These are phyloP conservation scores for Macrosteles quadrilineatus DNA, from an alignment of 1,140 invertebrate genomes.

Conservation along the genomic window DNA sequence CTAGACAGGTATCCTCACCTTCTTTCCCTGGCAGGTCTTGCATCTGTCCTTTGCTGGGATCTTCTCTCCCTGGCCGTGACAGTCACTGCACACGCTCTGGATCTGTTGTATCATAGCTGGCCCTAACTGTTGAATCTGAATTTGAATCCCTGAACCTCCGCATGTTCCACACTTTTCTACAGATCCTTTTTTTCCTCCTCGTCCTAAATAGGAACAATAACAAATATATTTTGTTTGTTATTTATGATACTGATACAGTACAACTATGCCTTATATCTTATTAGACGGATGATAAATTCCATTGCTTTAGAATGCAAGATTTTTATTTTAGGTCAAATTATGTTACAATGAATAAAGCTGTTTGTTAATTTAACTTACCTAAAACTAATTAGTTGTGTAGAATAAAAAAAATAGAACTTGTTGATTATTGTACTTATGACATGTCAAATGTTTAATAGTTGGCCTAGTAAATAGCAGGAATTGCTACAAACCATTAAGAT, in stretches of 20 bases:
- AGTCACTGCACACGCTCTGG: slow-evolving; percentile 86
- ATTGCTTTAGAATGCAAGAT: too few species aligned
- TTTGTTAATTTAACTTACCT: too few species aligned
- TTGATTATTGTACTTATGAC: too few species aligned
- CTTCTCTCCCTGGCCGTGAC: slow-evolving; percentile 84
- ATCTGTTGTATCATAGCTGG: slow-evolving; percentile 97
- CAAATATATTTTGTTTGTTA: slow-evolving; percentile 13
- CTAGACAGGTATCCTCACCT: slow-evolving; percentile 51
- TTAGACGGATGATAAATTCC: neutral
- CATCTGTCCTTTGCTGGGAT: slow-evolving; percentile 90
- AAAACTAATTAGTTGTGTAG: too few species aligned
- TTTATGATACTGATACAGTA: neutral
- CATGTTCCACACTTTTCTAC: slow-evolving; percentile 87
- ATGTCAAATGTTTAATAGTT: too few species aligned
- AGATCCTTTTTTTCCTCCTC: slow-evolving; percentile 93
- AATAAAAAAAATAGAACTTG: too few species aligned
- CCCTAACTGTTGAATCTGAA: slow-evolving; percentile 88
- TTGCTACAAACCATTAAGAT: too few species aligned
- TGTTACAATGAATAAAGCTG: too few species aligned
- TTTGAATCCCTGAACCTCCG: slow-evolving; percentile 87
- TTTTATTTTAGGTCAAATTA: too few species aligned
- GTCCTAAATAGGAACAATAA: slow-evolving; percentile 48
- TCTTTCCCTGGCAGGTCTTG: slow-evolving; percentile 89
- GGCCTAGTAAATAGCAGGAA: too few species aligned
- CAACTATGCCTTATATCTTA: neutral